Conservation (phyloP, 1,140 invertebrate species). For the Venustaconcha ellipsiformis region DNA sequence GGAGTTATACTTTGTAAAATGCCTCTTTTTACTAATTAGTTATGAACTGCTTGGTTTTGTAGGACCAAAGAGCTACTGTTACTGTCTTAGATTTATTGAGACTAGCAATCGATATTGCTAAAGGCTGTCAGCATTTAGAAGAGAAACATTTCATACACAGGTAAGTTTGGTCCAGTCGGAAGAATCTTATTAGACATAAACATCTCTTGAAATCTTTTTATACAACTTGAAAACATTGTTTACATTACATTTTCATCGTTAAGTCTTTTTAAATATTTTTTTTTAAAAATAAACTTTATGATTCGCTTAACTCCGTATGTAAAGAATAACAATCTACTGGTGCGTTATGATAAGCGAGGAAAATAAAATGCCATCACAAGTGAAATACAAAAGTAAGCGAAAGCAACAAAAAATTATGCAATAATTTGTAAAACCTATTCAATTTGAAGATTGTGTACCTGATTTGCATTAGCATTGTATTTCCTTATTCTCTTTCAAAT, state of each 20-base stretch:
- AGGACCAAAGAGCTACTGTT: conserved; percentile 66
- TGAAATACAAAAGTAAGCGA: too few species aligned
- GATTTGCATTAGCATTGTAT: too few species aligned
- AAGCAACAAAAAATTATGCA: too few species aligned
- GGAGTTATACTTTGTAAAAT: background rate
- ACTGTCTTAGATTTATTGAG: conserved; percentile 85
- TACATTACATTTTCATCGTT: background rate
- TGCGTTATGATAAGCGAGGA: background rate
- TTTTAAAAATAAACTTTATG: background rate
- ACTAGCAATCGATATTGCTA: conserved; percentile 94
- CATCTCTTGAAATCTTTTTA: background rate
- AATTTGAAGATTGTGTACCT: too few species aligned
- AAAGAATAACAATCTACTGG: background rate
- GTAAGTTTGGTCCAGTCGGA: conserved; percentile 38
- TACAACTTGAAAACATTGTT: background rate
- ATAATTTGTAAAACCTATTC: too few species aligned
- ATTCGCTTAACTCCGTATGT: background rate
- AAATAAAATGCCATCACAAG: too few species aligned
- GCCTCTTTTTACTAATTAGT: background rate
- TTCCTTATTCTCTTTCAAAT: too few species aligned
- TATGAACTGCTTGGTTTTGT: background rate
- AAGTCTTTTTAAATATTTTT: background rate
- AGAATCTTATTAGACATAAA: too few species aligned
- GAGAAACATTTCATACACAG: conserved; percentile 96
- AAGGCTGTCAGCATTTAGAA: conserved; percentile 92